Evolutionary conservation across 2,797 vertebrate species (phyloP), one percentile per base, ranked within the genome.

Genomic region (Hozukius guyotensis): DNA sequence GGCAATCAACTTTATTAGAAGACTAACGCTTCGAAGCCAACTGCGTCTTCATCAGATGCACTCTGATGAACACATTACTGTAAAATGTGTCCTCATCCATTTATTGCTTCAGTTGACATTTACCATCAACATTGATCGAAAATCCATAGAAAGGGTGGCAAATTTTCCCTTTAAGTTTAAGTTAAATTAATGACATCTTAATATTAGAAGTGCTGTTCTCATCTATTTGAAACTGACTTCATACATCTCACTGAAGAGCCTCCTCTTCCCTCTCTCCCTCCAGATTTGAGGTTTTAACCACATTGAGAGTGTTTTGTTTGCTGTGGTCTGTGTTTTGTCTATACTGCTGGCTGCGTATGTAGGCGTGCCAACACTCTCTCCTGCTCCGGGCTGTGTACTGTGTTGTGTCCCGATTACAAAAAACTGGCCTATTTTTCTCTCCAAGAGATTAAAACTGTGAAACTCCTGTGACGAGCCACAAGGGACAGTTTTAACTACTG

Each of bases 351-450:
- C 64, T 77, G 38, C 24, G n/a, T 32, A 4, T 55, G 18, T 49
- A 14, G n/a, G 18, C 42, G 42, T 8, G 49, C 49, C 65, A 75
- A 4, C 56, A 5, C 64, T 60, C 29, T 25, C 16, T 56, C 16
- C 61, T 24, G 62, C 83, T 82, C 42, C 72, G 8, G 72, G 72
- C 68, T 60, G 53, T 64, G 29, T 32, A 34, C 75, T 71, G n/a
- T 49, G 46, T 32, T 55, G 36, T 69, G 76, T 62, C 38, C 77
- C 75, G 46, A 72, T 75, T 53, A 24, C 7, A n/a, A 49, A 64
- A 72, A 53, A 46, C 16, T 34, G 24, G 5, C 74, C 52, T 32
- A 32, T 70, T 81, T 85, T 77, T 83, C 61, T 69, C 46, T 67
- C 32, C 38, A 32, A 25, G 38, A 61, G 24, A 61, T 31, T n/a